Base-by-base conservation (phyloP, 2,888 invertebrate genomes). In the Meliscaeva auricollis region DNA sequence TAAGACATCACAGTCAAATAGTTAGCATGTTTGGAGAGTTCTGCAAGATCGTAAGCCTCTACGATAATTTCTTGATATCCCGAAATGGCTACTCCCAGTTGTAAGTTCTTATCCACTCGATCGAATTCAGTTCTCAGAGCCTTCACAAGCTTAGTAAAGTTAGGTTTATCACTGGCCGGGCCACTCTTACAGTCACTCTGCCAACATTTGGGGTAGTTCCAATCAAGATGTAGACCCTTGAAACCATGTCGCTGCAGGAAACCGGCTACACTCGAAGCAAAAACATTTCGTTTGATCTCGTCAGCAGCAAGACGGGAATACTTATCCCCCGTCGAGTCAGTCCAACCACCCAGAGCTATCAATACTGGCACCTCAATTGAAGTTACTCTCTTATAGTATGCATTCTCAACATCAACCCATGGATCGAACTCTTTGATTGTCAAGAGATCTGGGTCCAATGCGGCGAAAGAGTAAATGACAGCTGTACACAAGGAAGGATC, bases 201-300 rank as follows among this genome's bases (percentile, higher is more conserved):
- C 97, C 97, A 97, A 89, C 97, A 98, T 82, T 96, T 96, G 0
- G 98, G 98, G 90, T 98, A 98, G 90, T 98, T 97, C 98, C 98
- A 98, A 89, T 98, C 98, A 26, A 98, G 91, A 89, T 98, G 98
- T 0, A 98, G 92, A 4, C 98, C 98, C 87, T 95, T 94, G 90
- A 98, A 98, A 50, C 95, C 95, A 89, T 97, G 94, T 87, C 94
- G 94, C 15, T 94, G 93, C 41, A 98, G 91, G 90, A 97, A 97
- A 20, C 94, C 93, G 1, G 96, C 94, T 0, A 95, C 93, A 73
- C 95, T 94, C 1, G 94, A 93, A 2, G 96, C 94, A 89, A 97
- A 97, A 62, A 95, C 94, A 35, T 94, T 92, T 13, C 97, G 94
- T 5, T 94, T 93, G 0, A 94, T 93, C 5, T 94, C 93, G 79